Evolutionary conservation across 2,797 vertebrate species (phyloP), one percentile per base, ranked within the genome.

Genomic region (Varecia variegata): DNA sequence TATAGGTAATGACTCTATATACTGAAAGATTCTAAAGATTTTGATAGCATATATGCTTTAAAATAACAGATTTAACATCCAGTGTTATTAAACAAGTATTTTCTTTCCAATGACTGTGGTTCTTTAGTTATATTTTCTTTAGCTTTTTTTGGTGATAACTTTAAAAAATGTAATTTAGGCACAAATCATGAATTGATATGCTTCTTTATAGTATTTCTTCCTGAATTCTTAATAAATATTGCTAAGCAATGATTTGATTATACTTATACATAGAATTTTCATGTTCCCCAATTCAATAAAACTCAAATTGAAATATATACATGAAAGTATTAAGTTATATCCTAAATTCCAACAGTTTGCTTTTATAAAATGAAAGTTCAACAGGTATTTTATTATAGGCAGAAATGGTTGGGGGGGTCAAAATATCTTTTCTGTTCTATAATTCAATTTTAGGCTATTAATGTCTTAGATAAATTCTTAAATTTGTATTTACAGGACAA

Each of bases 131-230:
- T 20, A 93, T 95, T 97, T 97, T 91, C 95, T 97, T 93, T 84
- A 95, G 47, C 4, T 96, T 95, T 45, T 94, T 45, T 90, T 20
- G 40, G 0, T 94, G n/a, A 56, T 88, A 77, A 93, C 1, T 97
- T 96, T 92, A 95, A 93, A 97, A 98, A 97, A 67, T n/a, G 7
- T 88, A 83, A 97, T 96, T 97, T 94, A 97, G 95, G 85, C 65
- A 45, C 47, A 58, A 86, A 88, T 94, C 20, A 95, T 92, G 88
- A 97, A 79, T 97, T 97, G 94, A 88, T 97, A 82, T 95, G 82
- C 79, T 96, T 98, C 73, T 95, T 98, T 94, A 97, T 43, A 97
- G 6, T 90, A 97, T 98, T 97, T 98, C 96, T 96, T 89, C 90
- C 54, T 96, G 21, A 5, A 97, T 98, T 70, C 76, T 97, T 90